Base-by-base conservation (phyloP, 2,888 invertebrate genomes). In the Catocala nupta region DNA sequence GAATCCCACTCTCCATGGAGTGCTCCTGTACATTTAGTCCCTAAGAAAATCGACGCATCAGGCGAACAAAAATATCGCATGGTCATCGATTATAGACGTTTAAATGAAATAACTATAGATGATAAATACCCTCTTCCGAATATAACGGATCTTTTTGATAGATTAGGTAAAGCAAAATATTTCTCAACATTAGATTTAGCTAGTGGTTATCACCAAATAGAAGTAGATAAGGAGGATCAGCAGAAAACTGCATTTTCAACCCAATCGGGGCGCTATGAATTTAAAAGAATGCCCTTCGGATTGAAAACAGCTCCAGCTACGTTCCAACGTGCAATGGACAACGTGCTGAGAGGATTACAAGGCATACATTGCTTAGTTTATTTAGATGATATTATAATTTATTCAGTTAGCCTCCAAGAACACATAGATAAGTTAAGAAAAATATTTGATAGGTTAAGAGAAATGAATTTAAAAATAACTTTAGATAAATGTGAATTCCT, bases 341-440 rank as follows among this genome's bases (percentile, higher is more conserved):
- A 71, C 57, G 78, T 89, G 0, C 60, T 90, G 8, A 51, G 76
- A 36, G 85, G 85, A 5, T 49, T 87, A 13, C 79, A 80, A 70
- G 81, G 81, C 0, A 63, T 74, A 5, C 74, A 81, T 70, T 85
- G 82, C 55, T 65, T 85, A 11, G 78, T 85, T 0, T 86, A 85
- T 51, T 39, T 86, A 9, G 85, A 87, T 58, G 86, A 87, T 64
- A 77, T 87, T 0, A 81, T 87, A 6, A 63, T 87, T 1, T 86
- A 47, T 8, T 57, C 63, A 0, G 60, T 55, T 16, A 71, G 67
- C 6, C 58, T 85, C 48, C 53, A 36, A 13, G 51, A 51, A 39
- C 50, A 33, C 9, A n/a, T 49, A 39, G 34, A 50, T 5, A 33
- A 33, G 11, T 11, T 34, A 50, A 10, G 10, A 11, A 34, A 34